phyloP scores from a whole-genome alignment of 2,113 vertebrate species.

The Sigmodon hispidus region DNA sequence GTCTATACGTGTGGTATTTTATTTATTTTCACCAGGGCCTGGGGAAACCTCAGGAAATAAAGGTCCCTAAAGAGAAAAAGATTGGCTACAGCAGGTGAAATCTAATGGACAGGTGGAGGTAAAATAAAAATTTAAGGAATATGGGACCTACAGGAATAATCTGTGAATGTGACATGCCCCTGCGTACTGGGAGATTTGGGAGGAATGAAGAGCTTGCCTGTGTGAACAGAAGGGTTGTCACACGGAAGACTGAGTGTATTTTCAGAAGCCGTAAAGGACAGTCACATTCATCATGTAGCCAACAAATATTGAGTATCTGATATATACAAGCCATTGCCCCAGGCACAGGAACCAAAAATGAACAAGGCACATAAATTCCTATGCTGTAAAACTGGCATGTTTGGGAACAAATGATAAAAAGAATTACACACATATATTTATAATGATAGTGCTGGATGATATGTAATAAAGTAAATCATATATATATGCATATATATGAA shows the following conservation, averaged over 20 bases:
- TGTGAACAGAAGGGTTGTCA: background rate
- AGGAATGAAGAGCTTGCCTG: background rate
- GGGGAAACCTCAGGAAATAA: background rate
- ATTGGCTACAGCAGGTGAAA: background rate
- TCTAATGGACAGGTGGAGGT: background rate
- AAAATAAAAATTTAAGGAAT: background rate
- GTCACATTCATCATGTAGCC: background rate
- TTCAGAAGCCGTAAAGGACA: slow-evolving; percentile 52
- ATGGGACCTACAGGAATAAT: background rate
- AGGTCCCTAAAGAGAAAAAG: background rate
- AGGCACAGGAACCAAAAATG: background rate
- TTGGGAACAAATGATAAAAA: background rate
- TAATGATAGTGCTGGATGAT: background rate
- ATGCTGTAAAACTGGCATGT: background rate
- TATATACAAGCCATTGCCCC: background rate
- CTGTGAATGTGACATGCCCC: background rate
- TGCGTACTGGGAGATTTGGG: background rate
- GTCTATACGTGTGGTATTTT: background rate
- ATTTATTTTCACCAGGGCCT: background rate
- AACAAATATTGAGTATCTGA: background rate
- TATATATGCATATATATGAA: background rate
- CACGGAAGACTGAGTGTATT: background rate
- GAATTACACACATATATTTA: background rate
- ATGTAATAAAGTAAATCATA: slow-evolving; percentile 19
- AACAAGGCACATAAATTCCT: background rate